A percentile compares a stretch with the other conserved stretches of the same genome.
Conservation (phyloP, 2,888 invertebrate species). For the Carabus problematicus region DNA sequence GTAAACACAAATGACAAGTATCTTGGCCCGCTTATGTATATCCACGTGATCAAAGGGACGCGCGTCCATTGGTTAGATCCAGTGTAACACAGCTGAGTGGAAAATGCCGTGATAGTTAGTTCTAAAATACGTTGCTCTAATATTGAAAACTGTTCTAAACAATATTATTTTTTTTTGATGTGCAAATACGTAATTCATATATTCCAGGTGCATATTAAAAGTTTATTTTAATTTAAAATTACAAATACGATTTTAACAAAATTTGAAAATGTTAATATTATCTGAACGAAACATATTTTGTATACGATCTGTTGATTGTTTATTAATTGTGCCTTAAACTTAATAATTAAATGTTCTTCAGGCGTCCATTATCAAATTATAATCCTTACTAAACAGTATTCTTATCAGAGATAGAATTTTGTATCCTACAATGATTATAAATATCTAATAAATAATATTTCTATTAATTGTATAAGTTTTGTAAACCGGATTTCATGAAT, state of each 20-base stretch:
- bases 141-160: background rate
- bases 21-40: conserved; percentile 28
- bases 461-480: no score
- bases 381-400: background rate
- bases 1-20: conserved; percentile 42
- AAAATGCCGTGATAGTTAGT: background rate
- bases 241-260: no score
- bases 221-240: no score
- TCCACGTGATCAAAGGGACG: conserved; percentile 25
- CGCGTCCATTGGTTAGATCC: conserved; percentile 22
- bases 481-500: background rate
- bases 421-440: no score
- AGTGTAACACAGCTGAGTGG: conserved; percentile 31
- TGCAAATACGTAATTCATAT: background rate
- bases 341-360: no score
- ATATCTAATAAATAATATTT: no score
- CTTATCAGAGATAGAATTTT: no score
- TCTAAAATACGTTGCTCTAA: conserved; percentile 28
- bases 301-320: no score
- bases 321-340: no score
- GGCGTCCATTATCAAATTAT: background rate
- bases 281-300: no score
- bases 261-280: no score
- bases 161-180: background rate
- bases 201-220: no score